Base-by-base conservation (phyloP, 1,140 invertebrate species). In the Musca domestica region DNA sequence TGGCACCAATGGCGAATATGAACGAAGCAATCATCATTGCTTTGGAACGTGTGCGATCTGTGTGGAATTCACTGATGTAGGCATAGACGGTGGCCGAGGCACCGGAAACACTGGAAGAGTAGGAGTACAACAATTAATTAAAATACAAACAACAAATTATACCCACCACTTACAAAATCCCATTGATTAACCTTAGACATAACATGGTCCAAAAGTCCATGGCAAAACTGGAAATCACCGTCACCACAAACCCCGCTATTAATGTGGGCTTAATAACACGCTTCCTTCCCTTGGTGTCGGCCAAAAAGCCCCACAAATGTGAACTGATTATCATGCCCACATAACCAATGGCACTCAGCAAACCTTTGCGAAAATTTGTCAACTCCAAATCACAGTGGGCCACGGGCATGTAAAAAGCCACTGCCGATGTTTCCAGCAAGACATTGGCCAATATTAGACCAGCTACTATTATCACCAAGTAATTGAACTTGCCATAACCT, bases 291-390 rank as follows among this genome's bases (percentile, higher is more conserved):
- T 86, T 82, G 0, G 88, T 87, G 77, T 95, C 92, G 0, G 90
- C 89, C 17, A 93, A 71, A 70, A 88, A 91, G 46, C 92, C 92
- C 91, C 92, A 94, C 49, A 92, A 76, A 74, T 85, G 85, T 2
- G 84, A 84, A 2, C 81, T 85, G 10, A 84, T 71, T 64, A 86
- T 85, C 54, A 85, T 85, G 88, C 90, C 89, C 68, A 85, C 68
- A 67, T 69, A 74, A 12, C 68, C 67, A 41, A 72, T 68, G 6
- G 71, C 67, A 68, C 70, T 70, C 0, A 91, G 75, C 72, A 87
- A 82, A 0, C 89, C 89, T 74, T 89, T 87, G 27, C 89, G 82
- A 34, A 85, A 77, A 25, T 86, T 73, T 3, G 84, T 84, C 3
- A 91, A 76, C 48, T 86, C 69, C 19, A 91, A 79, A 77, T 91